Conservation (phyloP, 1,140 invertebrate genomes). For the Lanistes nyassanus region DNA sequence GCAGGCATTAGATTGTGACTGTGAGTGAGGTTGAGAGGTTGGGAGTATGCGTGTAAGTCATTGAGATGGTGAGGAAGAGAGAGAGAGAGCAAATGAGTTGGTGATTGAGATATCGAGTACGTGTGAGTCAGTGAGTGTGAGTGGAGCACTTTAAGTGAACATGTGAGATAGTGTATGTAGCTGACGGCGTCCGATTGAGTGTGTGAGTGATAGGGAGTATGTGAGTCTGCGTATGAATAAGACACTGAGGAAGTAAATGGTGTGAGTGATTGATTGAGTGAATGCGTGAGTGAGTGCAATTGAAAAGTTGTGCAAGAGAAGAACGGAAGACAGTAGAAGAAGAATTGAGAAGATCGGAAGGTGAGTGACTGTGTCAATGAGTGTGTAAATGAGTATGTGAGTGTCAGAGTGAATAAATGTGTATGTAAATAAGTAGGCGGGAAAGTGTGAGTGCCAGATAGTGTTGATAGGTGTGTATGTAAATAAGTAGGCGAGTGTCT, state of each 20-base stretch:
- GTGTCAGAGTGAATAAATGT: constrained; percentile 1
- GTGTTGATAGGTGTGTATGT: constrained; percentile 3
- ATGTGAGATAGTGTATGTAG: too few species aligned
- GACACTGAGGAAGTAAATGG: background rate
- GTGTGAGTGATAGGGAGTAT: background rate
- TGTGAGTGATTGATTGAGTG: too few species aligned
- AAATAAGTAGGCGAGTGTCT: background rate
- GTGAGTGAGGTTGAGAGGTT: background rate
- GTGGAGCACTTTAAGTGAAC: too few species aligned
- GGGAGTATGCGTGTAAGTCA: background rate
- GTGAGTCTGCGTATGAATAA: background rate
- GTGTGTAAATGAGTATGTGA: constrained; percentile 12
- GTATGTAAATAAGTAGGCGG: constrained; percentile 5
- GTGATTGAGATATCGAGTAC: background rate
- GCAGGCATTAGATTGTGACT: background rate
- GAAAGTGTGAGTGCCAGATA: background rate
- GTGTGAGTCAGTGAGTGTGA: background rate
- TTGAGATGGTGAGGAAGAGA: background rate
- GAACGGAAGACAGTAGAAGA: background rate
- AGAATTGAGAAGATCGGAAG: background rate
- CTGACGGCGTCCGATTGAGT: too few species aligned
- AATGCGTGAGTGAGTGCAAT: too few species aligned
- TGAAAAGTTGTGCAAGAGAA: too few species aligned
- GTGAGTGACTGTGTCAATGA: background rate
- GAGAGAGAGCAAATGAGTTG: too few species aligned